Percentiles rank a stretch among this genome's conserved stretches.
These are phyloP conservation scores for Tenrec ecaudatus DNA, from an alignment of 2,113 vertebrate species.

Conservation along the genomic window DNA sequence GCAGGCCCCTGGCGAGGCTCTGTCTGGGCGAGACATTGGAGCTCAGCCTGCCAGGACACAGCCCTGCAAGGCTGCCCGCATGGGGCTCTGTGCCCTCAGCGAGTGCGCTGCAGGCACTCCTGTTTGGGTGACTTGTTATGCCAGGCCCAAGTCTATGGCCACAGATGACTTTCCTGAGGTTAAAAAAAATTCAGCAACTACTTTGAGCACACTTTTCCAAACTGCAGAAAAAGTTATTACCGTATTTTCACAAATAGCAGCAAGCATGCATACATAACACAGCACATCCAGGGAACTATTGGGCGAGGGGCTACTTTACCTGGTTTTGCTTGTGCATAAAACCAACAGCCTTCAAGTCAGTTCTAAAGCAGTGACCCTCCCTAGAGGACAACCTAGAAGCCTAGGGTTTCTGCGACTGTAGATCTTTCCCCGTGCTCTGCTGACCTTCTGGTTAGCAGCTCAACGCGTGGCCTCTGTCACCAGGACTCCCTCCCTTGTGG, in stretches of 20 bases:
- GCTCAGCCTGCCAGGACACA: not conserved
- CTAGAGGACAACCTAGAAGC: too few species aligned
- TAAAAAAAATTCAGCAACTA: not conserved
- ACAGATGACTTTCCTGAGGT: constrained; percentile 43
- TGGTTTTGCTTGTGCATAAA: too few species aligned
- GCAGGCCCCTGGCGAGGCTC: not conserved
- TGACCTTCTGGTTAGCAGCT: too few species aligned
- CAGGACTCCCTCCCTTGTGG: too few species aligned
- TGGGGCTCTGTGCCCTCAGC: not conserved
- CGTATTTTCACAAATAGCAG: not conserved
- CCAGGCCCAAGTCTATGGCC: not conserved
- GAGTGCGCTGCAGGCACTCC: not conserved
- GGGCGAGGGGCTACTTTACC: too few species aligned
- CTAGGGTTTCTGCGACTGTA: too few species aligned
- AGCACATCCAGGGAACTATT: not conserved
- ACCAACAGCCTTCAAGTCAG: too few species aligned
- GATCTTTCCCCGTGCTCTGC: too few species aligned
- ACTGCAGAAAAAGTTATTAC: not conserved
- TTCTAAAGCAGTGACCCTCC: too few species aligned
- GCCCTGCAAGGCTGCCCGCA: not conserved
- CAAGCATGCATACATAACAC: not conserved
- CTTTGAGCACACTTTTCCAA: not conserved
- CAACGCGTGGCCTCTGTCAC: too few species aligned
- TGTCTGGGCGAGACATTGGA: not conserved
- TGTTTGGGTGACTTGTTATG: not conserved